Conservation (phyloP, 2,113 vertebrate species). For the Corydoras sp. region DNA sequence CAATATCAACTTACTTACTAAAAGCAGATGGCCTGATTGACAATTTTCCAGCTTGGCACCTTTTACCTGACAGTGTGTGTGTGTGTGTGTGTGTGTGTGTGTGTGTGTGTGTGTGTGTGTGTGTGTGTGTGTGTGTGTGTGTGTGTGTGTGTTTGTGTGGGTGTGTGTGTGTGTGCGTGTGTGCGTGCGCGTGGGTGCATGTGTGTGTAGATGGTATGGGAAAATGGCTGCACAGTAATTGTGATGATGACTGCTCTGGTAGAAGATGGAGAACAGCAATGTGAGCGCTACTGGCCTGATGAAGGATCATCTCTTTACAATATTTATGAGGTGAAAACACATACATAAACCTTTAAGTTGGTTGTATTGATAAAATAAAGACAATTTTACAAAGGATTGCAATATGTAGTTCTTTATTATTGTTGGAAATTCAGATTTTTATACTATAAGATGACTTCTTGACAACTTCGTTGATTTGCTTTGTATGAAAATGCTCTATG, state of each 20-base stretch:
- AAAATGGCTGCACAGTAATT: slow-evolving; percentile 93
- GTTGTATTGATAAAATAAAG: too few species aligned
- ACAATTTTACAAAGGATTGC: too few species aligned
- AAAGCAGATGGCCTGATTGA: slow-evolving; percentile 7
- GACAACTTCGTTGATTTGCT: too few species aligned
- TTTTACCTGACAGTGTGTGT: slow-evolving; percentile 14
- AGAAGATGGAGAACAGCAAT: slow-evolving; percentile 90
- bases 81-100: slow-evolving; percentile 23
- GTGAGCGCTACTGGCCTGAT: slow-evolving; percentile 94
- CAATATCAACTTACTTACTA: slow-evolving; percentile 24
- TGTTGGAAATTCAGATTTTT: too few species aligned
- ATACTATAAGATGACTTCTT: too few species aligned
- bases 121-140: too few species aligned
- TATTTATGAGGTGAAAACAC: slow-evolving; percentile 83
- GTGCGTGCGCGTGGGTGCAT: slow-evolving; percentile 9
- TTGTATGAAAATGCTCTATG: too few species aligned
- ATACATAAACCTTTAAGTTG: too few species aligned
- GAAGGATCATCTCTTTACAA: slow-evolving; percentile 96
- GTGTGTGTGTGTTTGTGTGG: too few species aligned
- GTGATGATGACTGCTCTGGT: slow-evolving; percentile 93
- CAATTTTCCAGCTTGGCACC: background rate
- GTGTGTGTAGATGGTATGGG: slow-evolving; percentile 90
- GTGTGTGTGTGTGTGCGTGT: background rate
- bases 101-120: too few species aligned
- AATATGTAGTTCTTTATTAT: too few species aligned